Conservation (phyloP, 2,113 vertebrate species). For the Pygoscelis adeliae region DNA sequence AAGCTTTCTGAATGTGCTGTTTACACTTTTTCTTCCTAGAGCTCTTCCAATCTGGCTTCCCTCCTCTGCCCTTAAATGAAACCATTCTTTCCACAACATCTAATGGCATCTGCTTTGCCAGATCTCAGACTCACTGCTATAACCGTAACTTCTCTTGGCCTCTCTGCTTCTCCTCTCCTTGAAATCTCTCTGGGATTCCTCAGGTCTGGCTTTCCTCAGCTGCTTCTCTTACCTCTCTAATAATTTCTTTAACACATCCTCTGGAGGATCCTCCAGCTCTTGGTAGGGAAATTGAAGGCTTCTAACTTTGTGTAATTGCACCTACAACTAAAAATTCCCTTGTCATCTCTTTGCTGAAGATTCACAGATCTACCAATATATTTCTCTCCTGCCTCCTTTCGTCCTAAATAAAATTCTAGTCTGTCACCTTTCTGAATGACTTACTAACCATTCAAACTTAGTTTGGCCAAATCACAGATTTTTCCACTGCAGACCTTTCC, state of each 20-base stretch:
- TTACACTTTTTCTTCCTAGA: slow-evolving; percentile 65
- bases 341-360: background rate
- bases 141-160: slow-evolving; percentile 34
- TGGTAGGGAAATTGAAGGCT: background rate
- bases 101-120: slow-evolving; percentile 39
- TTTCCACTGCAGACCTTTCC: background rate
- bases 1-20: slow-evolving; percentile 46
- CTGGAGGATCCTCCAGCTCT: background rate
- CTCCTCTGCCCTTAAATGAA: slow-evolving; percentile 53
- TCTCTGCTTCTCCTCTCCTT: background rate
- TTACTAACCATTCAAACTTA: background rate
- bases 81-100: slow-evolving; percentile 61
- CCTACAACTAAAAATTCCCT: background rate
- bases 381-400: background rate
- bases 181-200: slow-evolving; percentile 23
- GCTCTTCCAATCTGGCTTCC: slow-evolving; percentile 50
- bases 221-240: background rate
- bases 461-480: background rate
- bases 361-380: background rate
- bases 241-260: background rate
- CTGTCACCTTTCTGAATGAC: background rate
- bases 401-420: background rate
- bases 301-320: background rate
- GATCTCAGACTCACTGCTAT: slow-evolving; percentile 38
- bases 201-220: background rate